phyloP scores from a whole-genome alignment of 1,140 invertebrate genomes.

The Scaptomyza hsui region DNA sequence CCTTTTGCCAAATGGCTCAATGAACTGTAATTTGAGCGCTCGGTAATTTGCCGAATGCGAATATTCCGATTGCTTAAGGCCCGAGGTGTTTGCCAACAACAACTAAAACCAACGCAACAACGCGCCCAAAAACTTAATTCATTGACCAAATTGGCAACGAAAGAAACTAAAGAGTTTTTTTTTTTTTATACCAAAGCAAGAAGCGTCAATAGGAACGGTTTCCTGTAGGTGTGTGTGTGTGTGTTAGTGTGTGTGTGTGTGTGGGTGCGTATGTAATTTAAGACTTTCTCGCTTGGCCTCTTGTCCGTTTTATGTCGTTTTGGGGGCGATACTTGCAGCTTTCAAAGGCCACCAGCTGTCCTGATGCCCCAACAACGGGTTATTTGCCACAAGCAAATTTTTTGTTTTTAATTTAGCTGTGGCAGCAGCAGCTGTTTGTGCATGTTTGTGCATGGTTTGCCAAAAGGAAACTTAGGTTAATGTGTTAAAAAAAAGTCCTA shows the following conservation, averaged over 20 bases:
- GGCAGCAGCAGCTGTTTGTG: conserved; percentile 2
- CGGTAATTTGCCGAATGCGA: conserved; percentile 53
- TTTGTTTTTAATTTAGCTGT: too few relatives aligned
- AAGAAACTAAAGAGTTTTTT: conserved; percentile 17
- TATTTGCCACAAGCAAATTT: conserved; percentile 14
- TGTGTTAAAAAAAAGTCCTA: too few relatives aligned
- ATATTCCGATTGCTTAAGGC: conserved; percentile 30
- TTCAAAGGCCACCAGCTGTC: conserved; percentile 58
- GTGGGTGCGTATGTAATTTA: conserved; percentile 78
- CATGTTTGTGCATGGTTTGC: conserved; percentile 35
- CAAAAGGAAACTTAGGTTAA: too few relatives aligned
- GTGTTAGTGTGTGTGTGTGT: conserved; percentile 8
- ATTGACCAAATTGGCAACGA: conserved; percentile 57
- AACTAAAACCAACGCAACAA: conserved; percentile 35
- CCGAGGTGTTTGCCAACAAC: conserved; percentile 53
- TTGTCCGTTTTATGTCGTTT: conserved; percentile 25
- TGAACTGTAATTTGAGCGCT: conserved; percentile 79
- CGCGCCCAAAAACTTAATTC: conserved; percentile 51
- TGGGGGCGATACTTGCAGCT: conserved; percentile 34
- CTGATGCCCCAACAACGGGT: conserved; percentile 36
- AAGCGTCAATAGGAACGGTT: conserved; percentile 16
- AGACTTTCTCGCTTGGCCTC: conserved; percentile 69
- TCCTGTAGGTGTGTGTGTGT: conserved; percentile 5
- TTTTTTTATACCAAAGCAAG: conserved; percentile 7
- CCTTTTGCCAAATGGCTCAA: conserved; percentile 71